phyloP scores from a whole-genome alignment of 1,140 invertebrate species.

The Bombus pyrosoma region DNA sequence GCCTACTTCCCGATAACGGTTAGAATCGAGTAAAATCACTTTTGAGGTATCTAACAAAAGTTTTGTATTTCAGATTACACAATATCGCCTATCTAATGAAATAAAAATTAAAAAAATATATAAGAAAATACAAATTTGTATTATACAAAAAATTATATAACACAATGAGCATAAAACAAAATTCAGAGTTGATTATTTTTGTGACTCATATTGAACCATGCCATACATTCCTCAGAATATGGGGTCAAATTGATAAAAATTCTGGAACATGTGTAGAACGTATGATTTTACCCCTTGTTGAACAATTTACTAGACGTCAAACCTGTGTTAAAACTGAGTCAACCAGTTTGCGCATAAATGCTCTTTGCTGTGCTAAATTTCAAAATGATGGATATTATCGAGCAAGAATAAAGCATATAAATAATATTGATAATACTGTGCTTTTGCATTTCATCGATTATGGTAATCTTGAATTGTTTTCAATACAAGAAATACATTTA shows the following conservation, averaged over 20 bases:
- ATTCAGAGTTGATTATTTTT: conserved; percentile 70
- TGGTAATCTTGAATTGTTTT: conserved; percentile 85
- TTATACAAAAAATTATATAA: background rate
- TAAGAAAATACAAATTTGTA: background rate
- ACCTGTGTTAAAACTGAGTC: conserved; percentile 73
- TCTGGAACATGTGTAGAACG: conserved; percentile 83
- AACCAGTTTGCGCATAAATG: conserved; percentile 78
- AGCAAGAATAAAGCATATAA: conserved; percentile 82
- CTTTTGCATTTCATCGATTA: conserved; percentile 88
- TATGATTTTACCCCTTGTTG: conserved; percentile 79
- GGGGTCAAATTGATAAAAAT: conserved; percentile 85
- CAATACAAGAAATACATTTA: conserved; percentile 83
- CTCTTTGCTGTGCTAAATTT: conserved; percentile 86
- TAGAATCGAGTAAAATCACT: conserved; percentile 26
- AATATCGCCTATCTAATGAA: conserved; percentile 8
- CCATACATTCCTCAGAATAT: conserved; percentile 86
- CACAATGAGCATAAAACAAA: conserved; percentile 39
- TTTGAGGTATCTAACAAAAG: background rate
- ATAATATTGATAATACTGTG: conserved; percentile 79
- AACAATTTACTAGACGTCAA: conserved; percentile 81
- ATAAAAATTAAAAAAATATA: background rate
- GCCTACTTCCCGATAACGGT: conserved; percentile 27
- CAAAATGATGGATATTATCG: conserved; percentile 86
- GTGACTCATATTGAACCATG: conserved; percentile 87
- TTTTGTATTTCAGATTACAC: conserved; percentile 27